Base-by-base conservation (phyloP, 2,888 invertebrate genomes). In the Ramazzottius varieornatus region DNA sequence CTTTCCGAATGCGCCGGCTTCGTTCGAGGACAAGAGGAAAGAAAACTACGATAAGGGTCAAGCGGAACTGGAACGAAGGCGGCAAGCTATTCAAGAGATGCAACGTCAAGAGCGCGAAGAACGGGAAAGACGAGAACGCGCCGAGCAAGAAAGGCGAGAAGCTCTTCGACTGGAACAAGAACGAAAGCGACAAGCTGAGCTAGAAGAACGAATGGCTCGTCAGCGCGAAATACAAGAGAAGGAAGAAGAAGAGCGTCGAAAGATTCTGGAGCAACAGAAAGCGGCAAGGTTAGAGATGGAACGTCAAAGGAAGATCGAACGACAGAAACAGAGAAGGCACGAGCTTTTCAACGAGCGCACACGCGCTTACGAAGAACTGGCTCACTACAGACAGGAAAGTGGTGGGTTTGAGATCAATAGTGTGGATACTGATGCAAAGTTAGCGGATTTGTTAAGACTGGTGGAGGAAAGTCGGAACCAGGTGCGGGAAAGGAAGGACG, bases 1-100 rank as follows among this genome's bases (percentile, higher is more conserved):
- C 20, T 24, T 54, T 4, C 16, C 4, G 4, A 54, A n/a, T 4
- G 24, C 54, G 4, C 54, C 54, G 4, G n/a, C 33, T 2, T 77
- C 90, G 0, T 94, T 94, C 77, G 96, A 99, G 74, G 98, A 99
- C 74, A 88, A 90, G 72, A 81, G 98, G 1, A 85, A 90, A 73
- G 93, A 96, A 78, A 98, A 99, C 78, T 91, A 90, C 78, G 94
- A 93, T 69, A 86, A 93, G 69, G 98, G 98, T 0, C 94, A 98
- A 75, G 94, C 93, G 0, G 96, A 96, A 77, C 76, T 98, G 67
- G 96, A 99, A 73, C 79, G 91, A 34, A 79, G 96, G 63, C 80
- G 96, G 33, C 86, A 88, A 71, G 82, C 89, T 64, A 78, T 96
- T n/a, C 81, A 54, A 29, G 92, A 93, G 72, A 84, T 85, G 67